These are phyloP conservation scores for Morinoia aosen DNA, from an alignment of 2,888 invertebrate species.

Conservation along the genomic window DNA sequence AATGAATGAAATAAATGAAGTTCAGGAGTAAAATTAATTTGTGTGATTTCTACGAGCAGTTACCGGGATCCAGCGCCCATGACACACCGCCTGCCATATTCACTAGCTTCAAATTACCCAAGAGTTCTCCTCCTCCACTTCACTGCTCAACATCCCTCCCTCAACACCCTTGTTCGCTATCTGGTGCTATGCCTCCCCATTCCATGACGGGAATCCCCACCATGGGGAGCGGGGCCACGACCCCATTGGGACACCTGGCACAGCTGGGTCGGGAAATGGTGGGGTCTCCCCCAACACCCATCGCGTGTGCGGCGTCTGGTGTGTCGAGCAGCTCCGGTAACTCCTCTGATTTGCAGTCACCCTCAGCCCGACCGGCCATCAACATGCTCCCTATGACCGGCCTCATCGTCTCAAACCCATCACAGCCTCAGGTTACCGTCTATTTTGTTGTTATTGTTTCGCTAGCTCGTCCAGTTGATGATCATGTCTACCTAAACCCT, in stretches of 20 bases:
- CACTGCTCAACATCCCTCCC: conserved; percentile 57
- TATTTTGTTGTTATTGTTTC: not conserved
- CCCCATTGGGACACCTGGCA: conserved; percentile 63
- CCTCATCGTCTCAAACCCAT: conserved; percentile 60
- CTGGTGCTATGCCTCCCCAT: conserved; percentile 43
- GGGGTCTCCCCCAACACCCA: conserved; percentile 56
- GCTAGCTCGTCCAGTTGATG: not conserved
- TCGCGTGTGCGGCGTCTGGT: conserved; percentile 23
- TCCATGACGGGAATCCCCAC: conserved; percentile 43
- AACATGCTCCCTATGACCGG: conserved; percentile 60
- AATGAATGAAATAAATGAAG: not conserved
- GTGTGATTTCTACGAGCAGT: conserved; percentile 52
- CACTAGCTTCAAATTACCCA: conserved; percentile 92
- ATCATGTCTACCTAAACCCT: too few species aligned
- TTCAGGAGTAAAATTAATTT: too few species aligned
- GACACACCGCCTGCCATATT: conserved; percentile 91
- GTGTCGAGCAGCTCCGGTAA: conserved; percentile 53
- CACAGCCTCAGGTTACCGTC: conserved; percentile 59
- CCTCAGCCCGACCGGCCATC: not conserved
- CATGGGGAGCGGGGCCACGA: conserved; percentile 53
- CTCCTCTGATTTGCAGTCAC: conserved; percentile 39
- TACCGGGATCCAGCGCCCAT: conserved; percentile 69
- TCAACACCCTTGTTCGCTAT: conserved; percentile 8
- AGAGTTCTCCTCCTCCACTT: conserved; percentile 74
- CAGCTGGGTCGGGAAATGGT: conserved; percentile 57